Evolutionary conservation across 92 coral and sea anemone genomes (phyloP).

Genomic region (Metridium senile): DNA sequence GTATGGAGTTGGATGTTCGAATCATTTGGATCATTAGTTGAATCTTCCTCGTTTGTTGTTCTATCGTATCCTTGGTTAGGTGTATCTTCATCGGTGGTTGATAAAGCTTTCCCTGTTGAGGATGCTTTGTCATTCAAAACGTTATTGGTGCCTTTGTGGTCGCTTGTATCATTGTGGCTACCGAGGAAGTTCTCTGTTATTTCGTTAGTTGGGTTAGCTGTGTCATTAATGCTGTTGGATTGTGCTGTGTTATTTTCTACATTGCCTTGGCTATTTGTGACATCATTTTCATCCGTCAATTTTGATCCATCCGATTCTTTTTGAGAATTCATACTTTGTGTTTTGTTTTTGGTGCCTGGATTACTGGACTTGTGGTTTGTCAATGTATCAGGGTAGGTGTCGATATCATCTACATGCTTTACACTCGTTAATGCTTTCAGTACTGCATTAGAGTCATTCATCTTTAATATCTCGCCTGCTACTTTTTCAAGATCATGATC

Average conservation of each 20-base stretch:
- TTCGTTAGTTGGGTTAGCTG: too few relatives aligned
- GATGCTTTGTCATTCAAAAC: not conserved
- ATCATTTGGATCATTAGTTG: not conserved
- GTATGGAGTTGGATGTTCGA: too few relatives aligned
- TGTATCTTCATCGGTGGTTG: not conserved
- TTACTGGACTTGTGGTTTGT: too few relatives aligned
- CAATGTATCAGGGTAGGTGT: slow-evolving; percentile 11
- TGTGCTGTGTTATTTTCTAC: not conserved
- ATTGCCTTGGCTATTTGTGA: not conserved
- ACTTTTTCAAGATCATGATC: slow-evolving; percentile 10
- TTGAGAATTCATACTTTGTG: too few relatives aligned
- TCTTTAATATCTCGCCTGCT: slow-evolving; percentile 17
- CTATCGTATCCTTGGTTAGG: not conserved
- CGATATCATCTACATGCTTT: slow-evolving; percentile 6
- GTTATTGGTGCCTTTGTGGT: not conserved
- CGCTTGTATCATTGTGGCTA: not conserved
- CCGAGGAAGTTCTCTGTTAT: too few relatives aligned
- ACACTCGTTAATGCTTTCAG: slow-evolving; percentile 12
- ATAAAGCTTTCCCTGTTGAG: not conserved
- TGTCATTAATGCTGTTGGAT: too few relatives aligned
- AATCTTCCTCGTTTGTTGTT: not conserved
- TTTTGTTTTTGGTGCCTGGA: too few relatives aligned
- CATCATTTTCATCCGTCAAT: slow-evolving; percentile 6
- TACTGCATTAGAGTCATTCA: slow-evolving; percentile 23
- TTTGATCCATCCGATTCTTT: too few relatives aligned